Evolutionary conservation across 2,113 vertebrate species (phyloP).

Genomic region (Psittacus erithacus): DNA sequence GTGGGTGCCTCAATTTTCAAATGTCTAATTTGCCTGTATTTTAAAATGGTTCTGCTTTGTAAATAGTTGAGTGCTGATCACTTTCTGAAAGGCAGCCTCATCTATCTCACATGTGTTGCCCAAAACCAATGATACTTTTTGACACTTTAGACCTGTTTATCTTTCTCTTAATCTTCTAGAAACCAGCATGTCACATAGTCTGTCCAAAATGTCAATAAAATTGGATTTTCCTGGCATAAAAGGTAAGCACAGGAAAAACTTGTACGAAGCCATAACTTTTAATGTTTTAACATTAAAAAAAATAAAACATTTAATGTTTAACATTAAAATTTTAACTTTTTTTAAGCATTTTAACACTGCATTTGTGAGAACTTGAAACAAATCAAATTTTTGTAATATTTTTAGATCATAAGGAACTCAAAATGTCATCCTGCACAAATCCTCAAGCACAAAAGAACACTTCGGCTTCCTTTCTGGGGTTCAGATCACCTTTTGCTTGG

Average conservation of each 20-base stretch:
- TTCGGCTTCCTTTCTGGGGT: constrained; percentile 60
- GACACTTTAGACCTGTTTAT: neutral
- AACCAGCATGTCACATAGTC: neutral
- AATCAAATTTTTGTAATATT: neutral
- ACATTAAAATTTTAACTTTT: no score
- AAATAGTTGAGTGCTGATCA: neutral
- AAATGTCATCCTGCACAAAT: constrained; percentile 59
- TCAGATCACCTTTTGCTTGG: constrained; percentile 77
- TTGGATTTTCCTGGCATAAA: constrained; percentile 2
- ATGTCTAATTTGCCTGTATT: neutral
- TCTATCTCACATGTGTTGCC: neutral
- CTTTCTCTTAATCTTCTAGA: neutral
- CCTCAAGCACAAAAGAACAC: constrained; percentile 55
- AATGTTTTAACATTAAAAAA: neutral
- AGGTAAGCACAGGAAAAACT: neutral
- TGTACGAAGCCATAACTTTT: neutral
- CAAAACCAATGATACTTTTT: neutral
- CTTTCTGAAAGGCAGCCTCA: neutral
- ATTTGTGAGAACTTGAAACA: neutral
- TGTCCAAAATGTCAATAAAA: neutral
- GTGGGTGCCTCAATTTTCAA: neutral
- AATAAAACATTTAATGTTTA: no score
- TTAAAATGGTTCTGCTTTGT: neutral
- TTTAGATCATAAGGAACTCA: constrained; percentile 69
- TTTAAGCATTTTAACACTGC: neutral